A percentile compares a stretch with the other conserved stretches of the same genome.
Conservation (phyloP, 2,797 vertebrate genomes). For the Serranus cabrilla region DNA sequence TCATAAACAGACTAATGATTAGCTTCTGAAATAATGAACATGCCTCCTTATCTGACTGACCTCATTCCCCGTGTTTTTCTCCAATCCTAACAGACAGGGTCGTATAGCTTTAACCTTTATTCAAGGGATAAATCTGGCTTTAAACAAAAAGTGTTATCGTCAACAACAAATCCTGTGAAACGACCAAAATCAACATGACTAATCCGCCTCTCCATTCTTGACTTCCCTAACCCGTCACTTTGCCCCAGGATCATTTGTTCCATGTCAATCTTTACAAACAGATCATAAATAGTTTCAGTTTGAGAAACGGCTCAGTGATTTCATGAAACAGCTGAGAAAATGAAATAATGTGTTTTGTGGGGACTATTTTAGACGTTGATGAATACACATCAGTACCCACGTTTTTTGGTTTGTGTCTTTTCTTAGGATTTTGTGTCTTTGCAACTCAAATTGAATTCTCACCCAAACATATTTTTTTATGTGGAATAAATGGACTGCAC, state of each 20-base stretch:
- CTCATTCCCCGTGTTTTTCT: neutral
- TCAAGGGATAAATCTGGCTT: neutral
- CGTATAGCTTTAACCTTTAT: conserved; percentile 22
- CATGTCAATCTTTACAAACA: neutral
- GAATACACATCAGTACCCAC: neutral
- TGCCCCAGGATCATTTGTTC: neutral
- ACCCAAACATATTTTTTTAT: neutral
- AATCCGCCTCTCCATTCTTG: neutral
- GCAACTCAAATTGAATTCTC: neutral
- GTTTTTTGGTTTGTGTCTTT: neutral
- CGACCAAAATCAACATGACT: neutral
- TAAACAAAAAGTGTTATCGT: neutral
- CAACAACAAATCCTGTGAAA: neutral
- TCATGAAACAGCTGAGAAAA: neutral
- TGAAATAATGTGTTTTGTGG: neutral
- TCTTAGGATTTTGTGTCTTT: neutral
- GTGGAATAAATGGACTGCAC: too few species aligned
- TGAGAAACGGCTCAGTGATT: neutral
- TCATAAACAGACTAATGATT: conserved; percentile 68
- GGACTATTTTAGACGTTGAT: neutral
- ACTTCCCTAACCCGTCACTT: neutral
- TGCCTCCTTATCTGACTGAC: conserved; percentile 35
- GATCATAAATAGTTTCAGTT: neutral
- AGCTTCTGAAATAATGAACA: conserved; percentile 44
- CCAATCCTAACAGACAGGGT: neutral